A percentile compares a stretch with the other conserved stretches of the same genome.
Evolutionary conservation across 2,888 invertebrate genomes (phyloP).

Genomic region (Cerceris rybyensis): DNA sequence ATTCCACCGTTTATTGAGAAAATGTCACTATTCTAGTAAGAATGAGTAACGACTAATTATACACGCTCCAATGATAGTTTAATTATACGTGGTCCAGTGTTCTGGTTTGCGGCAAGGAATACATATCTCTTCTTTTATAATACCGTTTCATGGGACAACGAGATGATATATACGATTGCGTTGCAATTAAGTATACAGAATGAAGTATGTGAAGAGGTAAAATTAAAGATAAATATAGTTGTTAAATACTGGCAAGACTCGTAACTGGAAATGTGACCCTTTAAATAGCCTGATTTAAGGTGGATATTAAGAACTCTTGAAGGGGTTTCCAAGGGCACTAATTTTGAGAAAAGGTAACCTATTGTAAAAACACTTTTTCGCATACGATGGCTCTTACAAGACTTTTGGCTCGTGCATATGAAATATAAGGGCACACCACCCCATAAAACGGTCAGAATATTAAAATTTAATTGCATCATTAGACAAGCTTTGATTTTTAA

Average conservation of each 20-base stretch:
- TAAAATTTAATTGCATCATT: no score
- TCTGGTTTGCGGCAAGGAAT: not conserved
- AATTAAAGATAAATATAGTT: constrained; percentile 21
- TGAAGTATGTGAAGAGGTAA: not conserved
- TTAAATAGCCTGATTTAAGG: not conserved
- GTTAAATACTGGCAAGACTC: not conserved
- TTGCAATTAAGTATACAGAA: constrained; percentile 8
- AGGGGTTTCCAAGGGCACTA: no score
- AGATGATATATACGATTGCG: constrained; percentile 3
- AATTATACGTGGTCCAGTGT: not conserved
- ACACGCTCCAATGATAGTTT: not conserved
- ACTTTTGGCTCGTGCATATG: no score
- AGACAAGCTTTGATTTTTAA: no score
- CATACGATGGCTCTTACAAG: no score
- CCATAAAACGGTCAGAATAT: no score
- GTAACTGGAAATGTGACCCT: not conserved
- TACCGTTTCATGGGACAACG: not conserved
- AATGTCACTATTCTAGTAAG: no score
- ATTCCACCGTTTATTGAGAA: not conserved
- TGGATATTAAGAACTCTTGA: not conserved
- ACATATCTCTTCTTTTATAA: not conserved
- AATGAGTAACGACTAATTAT: no score
- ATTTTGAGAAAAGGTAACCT: no score
- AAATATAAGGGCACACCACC: no score
- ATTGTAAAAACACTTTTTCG: no score